Evolutionary conservation across 2,113 vertebrate species (phyloP).

Genomic region (Ibidorhyncha struthersii): DNA sequence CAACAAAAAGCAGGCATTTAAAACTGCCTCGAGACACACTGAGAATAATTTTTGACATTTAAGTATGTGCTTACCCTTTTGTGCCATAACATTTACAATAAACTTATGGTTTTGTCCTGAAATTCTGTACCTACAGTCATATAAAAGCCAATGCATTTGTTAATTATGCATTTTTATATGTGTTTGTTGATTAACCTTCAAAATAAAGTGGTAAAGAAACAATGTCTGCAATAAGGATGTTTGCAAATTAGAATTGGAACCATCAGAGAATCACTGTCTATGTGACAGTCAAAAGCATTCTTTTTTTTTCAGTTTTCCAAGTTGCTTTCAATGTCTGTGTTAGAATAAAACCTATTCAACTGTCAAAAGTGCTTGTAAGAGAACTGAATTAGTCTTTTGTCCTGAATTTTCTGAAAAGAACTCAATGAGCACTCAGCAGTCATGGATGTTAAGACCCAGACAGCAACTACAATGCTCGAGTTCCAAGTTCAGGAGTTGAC

Average conservation of each 20-base stretch:
- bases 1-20: not conserved
- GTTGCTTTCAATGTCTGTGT: not conserved
- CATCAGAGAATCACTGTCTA: not conserved
- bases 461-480: not conserved
- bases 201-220: not conserved
- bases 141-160: not conserved
- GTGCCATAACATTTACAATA: constrained; percentile 36
- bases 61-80: constrained; percentile 6
- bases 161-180: not conserved
- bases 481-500: not conserved
- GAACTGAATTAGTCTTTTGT: constrained; percentile 18
- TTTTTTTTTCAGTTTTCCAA: not conserved
- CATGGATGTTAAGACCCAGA: not conserved
- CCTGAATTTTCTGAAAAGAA: constrained; percentile 10
- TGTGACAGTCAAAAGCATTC: not conserved
- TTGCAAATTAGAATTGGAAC: not conserved
- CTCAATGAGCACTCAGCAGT: not conserved
- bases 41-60: constrained; percentile 35
- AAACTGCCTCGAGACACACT: constrained; percentile 15
- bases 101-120: not conserved
- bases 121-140: not conserved
- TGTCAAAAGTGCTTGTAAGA: not conserved
- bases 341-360: constrained; percentile 3
- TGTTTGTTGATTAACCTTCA: constrained; percentile 9
- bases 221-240: not conserved